phyloP scores from a whole-genome alignment of 2,113 vertebrate species.

The Brachypodius melanocephalos region DNA sequence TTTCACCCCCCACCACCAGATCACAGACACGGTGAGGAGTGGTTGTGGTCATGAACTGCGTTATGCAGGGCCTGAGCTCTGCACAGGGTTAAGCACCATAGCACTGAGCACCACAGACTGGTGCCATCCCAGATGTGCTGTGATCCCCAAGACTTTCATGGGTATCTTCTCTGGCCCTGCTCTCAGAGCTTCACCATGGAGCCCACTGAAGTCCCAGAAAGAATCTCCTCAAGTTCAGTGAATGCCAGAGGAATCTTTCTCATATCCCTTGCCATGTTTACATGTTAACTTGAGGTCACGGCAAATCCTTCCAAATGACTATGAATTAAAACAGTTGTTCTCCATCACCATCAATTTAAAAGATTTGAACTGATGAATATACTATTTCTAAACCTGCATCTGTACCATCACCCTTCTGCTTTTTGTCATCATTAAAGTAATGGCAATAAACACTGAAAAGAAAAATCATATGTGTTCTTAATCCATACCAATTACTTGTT shows the following conservation, averaged over 20 bases:
- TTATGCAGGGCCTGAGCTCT: neutral
- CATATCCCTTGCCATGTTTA: constrained; percentile 43
- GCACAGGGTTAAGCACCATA: neutral
- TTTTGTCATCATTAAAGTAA: constrained; percentile 72
- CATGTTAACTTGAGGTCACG: neutral
- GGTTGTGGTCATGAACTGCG: neutral
- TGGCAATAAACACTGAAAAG: constrained; percentile 53
- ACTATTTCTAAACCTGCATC: constrained; percentile 15
- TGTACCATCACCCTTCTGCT: constrained; percentile 59
- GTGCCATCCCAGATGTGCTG: neutral
- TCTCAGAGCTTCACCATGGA: neutral
- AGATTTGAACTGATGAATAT: constrained; percentile 17
- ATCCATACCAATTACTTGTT: constrained; percentile 54
- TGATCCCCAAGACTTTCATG: neutral
- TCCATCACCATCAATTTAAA: constrained; percentile 41
- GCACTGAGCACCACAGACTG: neutral
- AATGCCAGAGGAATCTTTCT: neutral
- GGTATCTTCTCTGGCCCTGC: neutral
- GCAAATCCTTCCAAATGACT: constrained; percentile 19
- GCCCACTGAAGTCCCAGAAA: neutral
- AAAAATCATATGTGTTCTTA: constrained; percentile 57
- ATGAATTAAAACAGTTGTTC: constrained; percentile 48
- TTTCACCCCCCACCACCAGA: neutral
- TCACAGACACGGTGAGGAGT: neutral
- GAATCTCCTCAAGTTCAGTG: neutral